Percentiles rank a stretch among this genome's conserved stretches.
Evolutionary conservation across 2,113 vertebrate species (phyloP).

Genomic region (Antechinus stuartii): DNA sequence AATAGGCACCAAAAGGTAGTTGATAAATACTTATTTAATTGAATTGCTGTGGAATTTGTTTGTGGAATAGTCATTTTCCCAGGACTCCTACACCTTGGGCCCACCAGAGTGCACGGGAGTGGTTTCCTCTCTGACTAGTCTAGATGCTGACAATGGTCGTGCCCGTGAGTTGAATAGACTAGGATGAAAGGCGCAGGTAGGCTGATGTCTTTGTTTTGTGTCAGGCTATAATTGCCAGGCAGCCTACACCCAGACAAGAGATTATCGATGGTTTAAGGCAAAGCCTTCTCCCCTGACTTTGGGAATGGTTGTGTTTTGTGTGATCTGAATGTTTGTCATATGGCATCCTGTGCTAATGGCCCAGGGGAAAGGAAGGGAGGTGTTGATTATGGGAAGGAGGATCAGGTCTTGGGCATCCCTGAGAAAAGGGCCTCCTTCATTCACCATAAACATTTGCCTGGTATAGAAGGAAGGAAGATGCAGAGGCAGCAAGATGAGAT

Average conservation of each 20-base stretch:
- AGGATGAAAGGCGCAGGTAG: neutral
- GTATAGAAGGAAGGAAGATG: neutral
- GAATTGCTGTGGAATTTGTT: neutral
- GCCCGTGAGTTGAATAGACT: neutral
- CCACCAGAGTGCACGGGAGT: neutral
- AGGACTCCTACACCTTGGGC: neutral
- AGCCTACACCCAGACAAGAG: neutral
- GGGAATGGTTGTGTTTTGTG: neutral
- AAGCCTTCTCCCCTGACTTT: neutral
- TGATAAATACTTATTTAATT: neutral
- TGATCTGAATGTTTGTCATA: neutral
- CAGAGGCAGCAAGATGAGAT: neutral
- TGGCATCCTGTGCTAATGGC: neutral
- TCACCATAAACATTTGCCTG: neutral
- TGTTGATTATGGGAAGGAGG: neutral
- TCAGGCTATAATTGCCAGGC: neutral
- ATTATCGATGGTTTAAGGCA: neutral
- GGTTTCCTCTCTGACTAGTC: neutral
- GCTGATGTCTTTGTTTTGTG: neutral
- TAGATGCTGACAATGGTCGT: neutral
- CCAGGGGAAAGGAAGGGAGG: neutral
- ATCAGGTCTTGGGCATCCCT: neutral
- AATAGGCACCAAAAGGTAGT: neutral
- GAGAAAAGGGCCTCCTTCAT: neutral
- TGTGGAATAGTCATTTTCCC: neutral